Evolutionary conservation across 1,140 invertebrate genomes (phyloP).

Genomic region (Bombus pascuorum): DNA sequence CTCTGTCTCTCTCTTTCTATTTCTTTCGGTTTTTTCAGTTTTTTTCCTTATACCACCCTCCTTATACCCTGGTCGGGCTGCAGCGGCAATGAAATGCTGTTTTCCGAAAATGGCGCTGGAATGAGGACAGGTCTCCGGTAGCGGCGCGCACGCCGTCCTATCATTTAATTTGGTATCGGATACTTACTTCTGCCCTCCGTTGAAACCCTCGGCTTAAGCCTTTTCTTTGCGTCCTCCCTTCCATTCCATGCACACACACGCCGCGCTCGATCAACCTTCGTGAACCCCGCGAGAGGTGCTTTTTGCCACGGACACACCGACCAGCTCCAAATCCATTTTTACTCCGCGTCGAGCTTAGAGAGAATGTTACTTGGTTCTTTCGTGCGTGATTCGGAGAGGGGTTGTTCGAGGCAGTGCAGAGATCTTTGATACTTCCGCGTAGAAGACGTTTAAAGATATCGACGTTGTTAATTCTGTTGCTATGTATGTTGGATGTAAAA

Average conservation of each 20-base stretch:
- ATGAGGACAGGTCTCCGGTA: constrained; percentile 69
- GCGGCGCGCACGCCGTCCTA: constrained; percentile 51
- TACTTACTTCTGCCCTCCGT: constrained; percentile 46
- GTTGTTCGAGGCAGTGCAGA: too few species aligned
- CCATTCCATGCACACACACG: not conserved
- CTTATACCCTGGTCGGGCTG: not conserved
- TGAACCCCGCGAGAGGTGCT: constrained; percentile 5
- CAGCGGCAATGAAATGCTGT: constrained; percentile 71
- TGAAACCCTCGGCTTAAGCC: constrained; percentile 5
- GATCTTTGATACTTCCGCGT: too few species aligned
- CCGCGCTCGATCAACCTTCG: not conserved
- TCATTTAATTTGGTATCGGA: constrained; percentile 71
- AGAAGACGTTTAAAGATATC: too few species aligned
- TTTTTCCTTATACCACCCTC: not conserved
- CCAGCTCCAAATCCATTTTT: constrained; percentile 8
- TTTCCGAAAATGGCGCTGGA: constrained; percentile 74
- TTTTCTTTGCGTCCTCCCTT: constrained; percentile 12
- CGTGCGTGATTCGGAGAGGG: too few species aligned
- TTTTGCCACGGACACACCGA: constrained; percentile 16
- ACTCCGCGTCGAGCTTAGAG: not conserved
- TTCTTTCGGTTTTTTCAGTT: not conserved
- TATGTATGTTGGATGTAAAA: too few species aligned
- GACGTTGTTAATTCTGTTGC: too few species aligned
- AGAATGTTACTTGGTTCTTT: not conserved
- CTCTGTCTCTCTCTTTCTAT: not conserved